Evolutionary conservation across 2,888 invertebrate genomes (phyloP), one percentile per base, ranked within the genome.

Genomic region (Pterobdella sp.): DNA sequence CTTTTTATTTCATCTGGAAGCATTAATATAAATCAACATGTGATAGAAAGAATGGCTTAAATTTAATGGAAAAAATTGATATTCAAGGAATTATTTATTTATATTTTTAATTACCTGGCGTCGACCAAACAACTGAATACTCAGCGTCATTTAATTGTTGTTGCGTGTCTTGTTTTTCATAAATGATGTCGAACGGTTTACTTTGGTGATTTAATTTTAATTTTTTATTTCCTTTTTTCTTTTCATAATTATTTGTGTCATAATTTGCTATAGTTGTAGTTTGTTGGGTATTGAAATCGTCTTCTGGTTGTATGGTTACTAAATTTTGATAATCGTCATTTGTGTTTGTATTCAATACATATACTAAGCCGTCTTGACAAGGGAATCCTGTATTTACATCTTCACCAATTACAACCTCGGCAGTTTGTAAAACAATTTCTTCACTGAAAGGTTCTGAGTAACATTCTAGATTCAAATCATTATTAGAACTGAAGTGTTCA

Each of bases 371-470:
- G 36, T 71, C 71, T 63, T 71, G 71, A 34, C 71, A 63, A 36
- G 72, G 29, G 4, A 73, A 60, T 1, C 67, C 68, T 29, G 56
- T 49, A 3, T 67, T 37, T 14, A 42, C 73, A 10, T 73, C 68
- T 18, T 67, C 67, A 34, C 69, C 73, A 34, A 73, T 73, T 26
- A 73, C 73, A 26, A 73, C 73, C 49, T 73, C 73, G 63, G 49
- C 73, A 7, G 73, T 63, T 68, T 73, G 73, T 1, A 69, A 69
- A 32, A 73, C 69, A 22, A 73, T 60, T 68, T 73, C 73, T 18
- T 73, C 73, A 35, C 32, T 71, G 36, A 71, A 71, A n/a, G 60
- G 49, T 49, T 68, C 73, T 34, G 68, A 60, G 69, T 69, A 71
- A 52, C 63, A 73, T 18, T 69, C 69, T 18, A 73, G 64, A 63